Conservation (phyloP, 2,113 vertebrate species). For the Formicarius rufipectus region DNA sequence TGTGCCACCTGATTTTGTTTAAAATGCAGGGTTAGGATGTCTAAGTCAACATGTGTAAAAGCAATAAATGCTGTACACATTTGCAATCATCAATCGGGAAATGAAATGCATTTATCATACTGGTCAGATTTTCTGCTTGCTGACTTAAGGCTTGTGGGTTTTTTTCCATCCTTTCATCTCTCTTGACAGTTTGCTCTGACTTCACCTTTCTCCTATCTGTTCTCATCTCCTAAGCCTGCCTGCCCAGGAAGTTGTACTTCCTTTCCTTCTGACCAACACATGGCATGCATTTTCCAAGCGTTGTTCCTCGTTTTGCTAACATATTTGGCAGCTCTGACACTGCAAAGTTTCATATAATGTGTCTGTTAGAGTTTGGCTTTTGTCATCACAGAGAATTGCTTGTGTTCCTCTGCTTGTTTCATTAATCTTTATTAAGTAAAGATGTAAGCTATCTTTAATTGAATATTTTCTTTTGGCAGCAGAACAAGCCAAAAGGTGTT, state of each 20-base stretch:
- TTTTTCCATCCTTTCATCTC: neutral
- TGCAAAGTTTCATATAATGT: conserved; percentile 17
- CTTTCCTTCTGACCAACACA: conserved; percentile 44
- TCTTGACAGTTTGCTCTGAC: conserved; percentile 6
- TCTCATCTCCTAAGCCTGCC: conserved; percentile 8
- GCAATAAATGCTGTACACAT: neutral
- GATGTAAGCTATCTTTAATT: conserved; percentile 60
- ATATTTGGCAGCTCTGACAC: conserved; percentile 44
- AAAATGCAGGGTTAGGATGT: neutral
- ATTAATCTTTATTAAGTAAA: conserved; percentile 75
- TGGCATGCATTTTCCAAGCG: conserved; percentile 54
- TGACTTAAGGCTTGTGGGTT: neutral
- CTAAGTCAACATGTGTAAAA: neutral
- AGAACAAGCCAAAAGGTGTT: conserved; percentile 65
- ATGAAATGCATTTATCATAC: neutral
- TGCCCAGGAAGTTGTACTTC: conserved; percentile 40
- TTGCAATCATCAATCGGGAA: neutral
- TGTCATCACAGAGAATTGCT: conserved; percentile 36
- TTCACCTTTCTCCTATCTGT: conserved; percentile 36
- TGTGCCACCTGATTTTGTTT: neutral
- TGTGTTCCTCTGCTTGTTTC: conserved; percentile 63
- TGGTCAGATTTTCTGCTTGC: neutral
- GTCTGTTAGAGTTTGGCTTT: conserved; percentile 38
- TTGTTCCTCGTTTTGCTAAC: neutral
- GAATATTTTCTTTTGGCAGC: conserved; percentile 65